Base-by-base conservation (phyloP, 1,140 invertebrate genomes). In the Araneus ventricosus region DNA sequence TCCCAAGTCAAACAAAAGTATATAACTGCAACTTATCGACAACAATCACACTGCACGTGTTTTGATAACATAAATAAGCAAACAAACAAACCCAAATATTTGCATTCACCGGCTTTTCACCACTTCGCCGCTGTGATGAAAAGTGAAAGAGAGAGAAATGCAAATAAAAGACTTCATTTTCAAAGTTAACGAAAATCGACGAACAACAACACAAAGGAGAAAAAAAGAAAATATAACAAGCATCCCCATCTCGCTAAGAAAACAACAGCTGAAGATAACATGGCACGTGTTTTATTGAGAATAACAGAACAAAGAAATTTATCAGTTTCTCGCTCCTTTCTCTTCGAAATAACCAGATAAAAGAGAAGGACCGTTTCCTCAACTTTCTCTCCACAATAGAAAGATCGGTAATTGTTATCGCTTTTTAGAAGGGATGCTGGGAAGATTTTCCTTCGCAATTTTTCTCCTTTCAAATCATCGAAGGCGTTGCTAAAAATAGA, bases 291-390 rank as follows among this genome's bases (percentile, higher is more conserved):
- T 75, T 34, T 75, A 75, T 75, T 37, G 30, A 37, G 34, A 75
- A 75, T 30, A 75, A 75, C 30, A 75, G 70, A 75, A 75, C 70
- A 75, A 75, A 75, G 70, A 75, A 34, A 30, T 20, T 34, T 75
- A 75, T 75, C 70, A 34, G 70, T 34, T 75, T 75, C 30, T 34
- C 45, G 45, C 30, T 75, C 30, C 20, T 34, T 37, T 37, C 70
- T 75, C 37, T 75, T 75, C 10, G 37, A 67, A 75, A 63, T 63
- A 63, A 37, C 70, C 30, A 30, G 70, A 75, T 75, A 75, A 75
- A 75, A 75, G 30, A 8, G 34, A 75, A 34, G 17, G 70, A 30
- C 34, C 70, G 20, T 75, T 75, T 37, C 70, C 70, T 75, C 70
- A 27, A 37, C 63, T 67, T 67, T 67, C 45, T 52, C 45, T 52